These are phyloP conservation scores for Nineta flava DNA, from an alignment of 2,888 invertebrate species.

Conservation along the genomic window DNA sequence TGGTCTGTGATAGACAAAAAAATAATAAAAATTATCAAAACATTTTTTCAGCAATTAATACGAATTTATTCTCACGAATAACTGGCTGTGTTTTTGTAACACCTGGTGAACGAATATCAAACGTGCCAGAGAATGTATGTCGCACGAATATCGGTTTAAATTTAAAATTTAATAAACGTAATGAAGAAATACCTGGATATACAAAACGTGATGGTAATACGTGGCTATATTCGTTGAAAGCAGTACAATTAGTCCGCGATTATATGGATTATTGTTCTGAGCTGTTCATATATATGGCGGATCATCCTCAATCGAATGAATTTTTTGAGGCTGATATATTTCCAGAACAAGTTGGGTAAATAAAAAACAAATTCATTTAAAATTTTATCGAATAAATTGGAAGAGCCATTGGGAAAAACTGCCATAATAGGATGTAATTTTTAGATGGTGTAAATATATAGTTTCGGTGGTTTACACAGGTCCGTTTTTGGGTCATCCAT, in stretches of 20 bases:
- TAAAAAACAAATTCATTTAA: too few relatives aligned
- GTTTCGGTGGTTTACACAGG: too few relatives aligned
- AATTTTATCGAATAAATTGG: too few relatives aligned
- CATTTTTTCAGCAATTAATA: conserved; percentile 36
- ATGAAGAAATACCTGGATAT: conserved; percentile 63
- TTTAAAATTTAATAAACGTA: conserved; percentile 73
- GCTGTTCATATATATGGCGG: conserved; percentile 45
- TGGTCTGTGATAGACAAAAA: not conserved
- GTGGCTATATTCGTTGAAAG: conserved; percentile 73
- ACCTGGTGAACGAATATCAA: conserved; percentile 28
- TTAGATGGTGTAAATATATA: too few relatives aligned
- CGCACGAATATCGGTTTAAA: conserved; percentile 78
- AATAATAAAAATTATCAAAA: not conserved
- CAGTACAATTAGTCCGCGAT: conserved; percentile 47
- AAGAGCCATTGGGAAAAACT: too few relatives aligned
- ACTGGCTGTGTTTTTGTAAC: conserved; percentile 70
- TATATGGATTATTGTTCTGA: conserved; percentile 60
- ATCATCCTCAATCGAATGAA: conserved; percentile 31
- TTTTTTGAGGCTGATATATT: conserved; percentile 56
- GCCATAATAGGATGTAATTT: too few relatives aligned
- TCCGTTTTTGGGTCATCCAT: too few relatives aligned
- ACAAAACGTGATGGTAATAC: conserved; percentile 50
- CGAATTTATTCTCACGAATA: conserved; percentile 62
- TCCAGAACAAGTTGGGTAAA: conserved; percentile 35
- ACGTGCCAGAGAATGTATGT: conserved; percentile 27